Base-by-base conservation (phyloP, 2,113 vertebrate genomes). In the Sebastes schlegelii region DNA sequence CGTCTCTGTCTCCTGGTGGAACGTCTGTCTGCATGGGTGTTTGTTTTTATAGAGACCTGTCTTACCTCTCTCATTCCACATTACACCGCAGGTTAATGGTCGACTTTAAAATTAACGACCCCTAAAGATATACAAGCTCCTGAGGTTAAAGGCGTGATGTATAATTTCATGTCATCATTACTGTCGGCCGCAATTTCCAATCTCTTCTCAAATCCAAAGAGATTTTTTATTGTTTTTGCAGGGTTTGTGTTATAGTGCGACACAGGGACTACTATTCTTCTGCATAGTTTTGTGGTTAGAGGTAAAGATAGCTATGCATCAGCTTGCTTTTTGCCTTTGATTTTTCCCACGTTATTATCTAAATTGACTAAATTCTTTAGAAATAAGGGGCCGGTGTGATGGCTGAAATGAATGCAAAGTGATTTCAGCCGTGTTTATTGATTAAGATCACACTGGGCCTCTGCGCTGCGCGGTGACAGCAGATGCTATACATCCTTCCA, bases 51-150 rank as follows among this genome's bases (percentile, higher is more conserved):
- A 86, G 81, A 90, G 87, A 81, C 51, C 75, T 62, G 84, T 49
- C 70, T 67, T 86, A 77, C 84, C 78, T 81, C 72, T 77, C 77
- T 77, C 66, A 48, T 71, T 69, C 74, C 82, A 87, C 82, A 85
- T 88, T 89, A 90, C 89, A 79, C 23, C 67, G 54, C 74, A 89
- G 91, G 93, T 95, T 95, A 93, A 93, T 88, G 92, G 85, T 62
- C 23, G 86, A 91, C 92, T 91, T 89, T 92, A 93, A 93, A 95
- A 94, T 93, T 86, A 94, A 94, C 80, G 87, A 91, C 84, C 90
- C 93, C 70, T 77, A 84, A 91, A 93, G 88, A 92, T 89, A 93
- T 91, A 92, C 91, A 88, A 81, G 86, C 82, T 87, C 83, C 71
- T 42, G 74, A 46, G 74, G 88, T 93, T 91, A 89, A 89, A 89